Conservation (phyloP, 2,888 invertebrate species). For the Andrena flavipes region DNA sequence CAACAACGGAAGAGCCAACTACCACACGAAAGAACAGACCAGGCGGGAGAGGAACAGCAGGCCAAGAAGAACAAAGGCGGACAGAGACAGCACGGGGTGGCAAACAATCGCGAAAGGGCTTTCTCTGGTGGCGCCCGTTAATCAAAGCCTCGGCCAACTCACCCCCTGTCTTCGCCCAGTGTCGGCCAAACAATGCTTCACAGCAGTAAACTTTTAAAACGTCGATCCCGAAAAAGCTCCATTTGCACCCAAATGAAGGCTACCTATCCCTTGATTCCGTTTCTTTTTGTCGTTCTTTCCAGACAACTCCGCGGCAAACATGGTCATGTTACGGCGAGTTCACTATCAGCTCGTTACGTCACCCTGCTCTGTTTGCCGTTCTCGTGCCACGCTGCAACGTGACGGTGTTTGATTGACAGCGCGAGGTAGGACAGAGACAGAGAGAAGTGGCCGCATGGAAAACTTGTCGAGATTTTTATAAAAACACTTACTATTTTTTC, state of each 20-base stretch:
- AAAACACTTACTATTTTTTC: no score
- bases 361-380: slow-evolving; percentile 31
- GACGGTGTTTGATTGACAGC: neutral
- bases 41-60: neutral
- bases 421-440: neutral
- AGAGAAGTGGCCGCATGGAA: no score
- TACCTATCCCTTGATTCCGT: slow-evolving; percentile 24
- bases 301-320: neutral
- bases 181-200: slow-evolving; percentile 73
- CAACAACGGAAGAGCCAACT: slow-evolving; percentile 40
- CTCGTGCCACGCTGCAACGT: no score
- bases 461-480: no score
- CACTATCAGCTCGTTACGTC: slow-evolving; percentile 70
- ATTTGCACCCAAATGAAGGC: slow-evolving; percentile 75
- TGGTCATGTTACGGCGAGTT: slow-evolving; percentile 54
- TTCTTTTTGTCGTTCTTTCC: slow-evolving; percentile 1
- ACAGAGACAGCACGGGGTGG: slow-evolving; percentile 35
- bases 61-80: slow-evolving; percentile 33
- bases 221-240: slow-evolving; percentile 66
- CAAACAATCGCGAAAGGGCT: slow-evolving; percentile 69
- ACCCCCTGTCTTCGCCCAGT: slow-evolving; percentile 30
- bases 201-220: slow-evolving; percentile 73
- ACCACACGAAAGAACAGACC: slow-evolving; percentile 14
- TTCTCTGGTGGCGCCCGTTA: slow-evolving; percentile 69
- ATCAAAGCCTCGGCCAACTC: slow-evolving; percentile 73